phyloP scores from a whole-genome alignment of 2,888 invertebrate genomes.

The Pyrochroa serraticornis region DNA sequence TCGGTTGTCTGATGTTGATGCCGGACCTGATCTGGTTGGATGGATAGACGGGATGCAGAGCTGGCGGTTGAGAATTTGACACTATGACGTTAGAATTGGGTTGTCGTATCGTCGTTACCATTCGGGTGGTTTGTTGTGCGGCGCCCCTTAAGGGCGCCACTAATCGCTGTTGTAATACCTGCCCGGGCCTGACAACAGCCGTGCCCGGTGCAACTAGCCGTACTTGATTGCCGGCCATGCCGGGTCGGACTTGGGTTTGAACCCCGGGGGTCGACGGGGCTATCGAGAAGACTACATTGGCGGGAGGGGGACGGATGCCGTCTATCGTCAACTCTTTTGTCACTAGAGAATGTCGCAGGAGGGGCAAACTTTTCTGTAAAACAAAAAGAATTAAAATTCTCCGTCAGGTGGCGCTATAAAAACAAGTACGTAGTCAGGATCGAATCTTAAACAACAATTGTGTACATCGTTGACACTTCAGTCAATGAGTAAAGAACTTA shows the following conservation, averaged over 20 bases:
- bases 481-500: too few relatives aligned
- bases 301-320: slow-evolving; percentile 89
- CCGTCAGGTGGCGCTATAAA: too few relatives aligned
- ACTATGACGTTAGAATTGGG: slow-evolving; percentile 53
- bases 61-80: slow-evolving; percentile 57
- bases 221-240: slow-evolving; percentile 63
- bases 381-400: too few relatives aligned
- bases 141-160: slow-evolving; percentile 58
- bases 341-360: slow-evolving; percentile 87
- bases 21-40: slow-evolving; percentile 38
- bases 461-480: too few relatives aligned
- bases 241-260: slow-evolving; percentile 48
- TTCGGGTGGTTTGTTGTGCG: slow-evolving; percentile 50
- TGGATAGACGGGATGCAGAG: slow-evolving; percentile 56
- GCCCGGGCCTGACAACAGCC: slow-evolving; percentile 60
- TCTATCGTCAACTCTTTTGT: slow-evolving; percentile 92
- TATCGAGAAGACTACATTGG: slow-evolving; percentile 69
- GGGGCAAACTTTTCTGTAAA: slow-evolving; percentile 90
- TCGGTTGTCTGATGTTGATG: slow-evolving; percentile 46
- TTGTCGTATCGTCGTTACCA: slow-evolving; percentile 55
- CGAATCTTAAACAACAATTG: too few relatives aligned
- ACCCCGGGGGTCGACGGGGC: slow-evolving; percentile 57
- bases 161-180: slow-evolving; percentile 63
- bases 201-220: slow-evolving; percentile 65
- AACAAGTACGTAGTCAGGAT: too few relatives aligned